Conservation (phyloP, 1,140 invertebrate genomes). For the honey bee (Apis mellifera) region Amel_HAv3.1 CM009931.2:24643001-24643500, state of each 20-base stretch:
- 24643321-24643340: not conserved
- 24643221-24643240: not conserved
- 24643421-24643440: constrained; percentile 15
- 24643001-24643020: not conserved
- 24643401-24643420: not conserved
- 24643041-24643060: not conserved
- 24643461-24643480: constrained; percentile 50
- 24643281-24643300: not conserved
- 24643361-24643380: not conserved
- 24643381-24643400: not conserved
- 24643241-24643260: not conserved
- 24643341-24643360: not conserved
- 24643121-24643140: not conserved
- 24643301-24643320: not conserved
- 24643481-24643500: constrained; percentile 54
- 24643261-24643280: not conserved
- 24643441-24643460: not conserved
- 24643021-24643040: not conserved
- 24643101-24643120: too few species aligned
- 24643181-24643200: not conserved
- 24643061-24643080: not conserved
- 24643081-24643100: not conserved
- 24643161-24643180: not conserved
- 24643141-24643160: too few species aligned
- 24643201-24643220: not conserved